These are phyloP conservation scores for Drosophila pruinosa DNA, from an alignment of 1,140 invertebrate genomes.

Conservation along the genomic window DNA sequence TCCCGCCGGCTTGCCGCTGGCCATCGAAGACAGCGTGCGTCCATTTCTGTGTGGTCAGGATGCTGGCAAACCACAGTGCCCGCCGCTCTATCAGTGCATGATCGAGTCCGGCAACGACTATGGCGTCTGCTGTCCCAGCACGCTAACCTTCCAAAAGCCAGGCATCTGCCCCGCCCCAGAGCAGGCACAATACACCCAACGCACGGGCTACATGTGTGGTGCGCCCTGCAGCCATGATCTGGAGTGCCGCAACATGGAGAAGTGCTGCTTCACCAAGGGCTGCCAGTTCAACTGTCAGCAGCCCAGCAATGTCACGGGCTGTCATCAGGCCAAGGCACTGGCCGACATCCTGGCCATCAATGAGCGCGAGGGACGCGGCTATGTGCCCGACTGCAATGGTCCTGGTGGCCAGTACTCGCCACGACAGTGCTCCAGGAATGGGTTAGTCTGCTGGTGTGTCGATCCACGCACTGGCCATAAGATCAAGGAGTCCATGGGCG, in stretches of 20 bases:
- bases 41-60: conserved; percentile 92
- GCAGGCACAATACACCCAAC: conserved; percentile 76
- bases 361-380: conserved; percentile 90
- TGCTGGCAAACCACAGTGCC: conserved; percentile 91
- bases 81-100: conserved; percentile 90
- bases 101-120: conserved; percentile 92
- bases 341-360: conserved; percentile 90
- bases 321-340: conserved; percentile 89
- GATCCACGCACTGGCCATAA: conserved; percentile 88
- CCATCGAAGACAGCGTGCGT: conserved; percentile 89
- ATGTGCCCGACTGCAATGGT: conserved; percentile 90
- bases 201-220: conserved; percentile 85
- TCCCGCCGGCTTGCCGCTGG: conserved; percentile 90
- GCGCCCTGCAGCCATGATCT: conserved; percentile 89
- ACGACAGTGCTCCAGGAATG: conserved; percentile 91
- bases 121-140: conserved; percentile 93
- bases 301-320: conserved; percentile 88
- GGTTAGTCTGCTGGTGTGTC: conserved; percentile 94
- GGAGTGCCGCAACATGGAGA: conserved; percentile 90
- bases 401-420: conserved; percentile 88
- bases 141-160: conserved; percentile 88
- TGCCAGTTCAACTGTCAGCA: conserved; percentile 88
- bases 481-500: conserved; percentile 90
- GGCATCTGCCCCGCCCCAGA: conserved; percentile 87
- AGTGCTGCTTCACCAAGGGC: conserved; percentile 89